phyloP scores from a whole-genome alignment of 2,797 vertebrate genomes.

The Tinamus major region DNA sequence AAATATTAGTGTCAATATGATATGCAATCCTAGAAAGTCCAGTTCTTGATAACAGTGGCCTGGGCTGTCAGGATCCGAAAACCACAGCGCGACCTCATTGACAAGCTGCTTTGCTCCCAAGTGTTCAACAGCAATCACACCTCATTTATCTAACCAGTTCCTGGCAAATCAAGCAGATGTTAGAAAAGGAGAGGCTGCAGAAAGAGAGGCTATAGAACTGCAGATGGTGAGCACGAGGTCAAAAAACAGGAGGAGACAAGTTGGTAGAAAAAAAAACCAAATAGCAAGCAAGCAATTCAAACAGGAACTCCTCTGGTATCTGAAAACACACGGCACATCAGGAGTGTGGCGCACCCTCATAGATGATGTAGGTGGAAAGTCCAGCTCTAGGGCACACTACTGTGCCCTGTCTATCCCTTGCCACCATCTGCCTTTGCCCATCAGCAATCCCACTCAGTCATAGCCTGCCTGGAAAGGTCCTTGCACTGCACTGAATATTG shows the following conservation, averaged over 20 bases:
- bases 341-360: neutral
- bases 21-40: neutral
- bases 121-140: neutral
- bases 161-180: constrained; percentile 47
- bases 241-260: neutral
- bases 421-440: neutral
- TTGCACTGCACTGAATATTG: neutral
- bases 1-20: neutral
- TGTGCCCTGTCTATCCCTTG: neutral
- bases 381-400: neutral
- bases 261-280: neutral
- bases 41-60: neutral
- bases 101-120: neutral
- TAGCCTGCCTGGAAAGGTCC: neutral
- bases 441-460: neutral
- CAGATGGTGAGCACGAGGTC: neutral
- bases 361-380: neutral
- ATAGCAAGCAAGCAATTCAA: neutral
- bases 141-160: constrained; percentile 23
- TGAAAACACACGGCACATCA: neutral
- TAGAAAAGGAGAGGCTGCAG: neutral
- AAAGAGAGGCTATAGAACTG: neutral
- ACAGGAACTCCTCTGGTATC: neutral
- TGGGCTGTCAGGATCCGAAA: neutral
- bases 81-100: neutral